These are phyloP conservation scores for Camelus dromedarius DNA, from an alignment of 2,113 vertebrate species.

Conservation along the genomic window DNA sequence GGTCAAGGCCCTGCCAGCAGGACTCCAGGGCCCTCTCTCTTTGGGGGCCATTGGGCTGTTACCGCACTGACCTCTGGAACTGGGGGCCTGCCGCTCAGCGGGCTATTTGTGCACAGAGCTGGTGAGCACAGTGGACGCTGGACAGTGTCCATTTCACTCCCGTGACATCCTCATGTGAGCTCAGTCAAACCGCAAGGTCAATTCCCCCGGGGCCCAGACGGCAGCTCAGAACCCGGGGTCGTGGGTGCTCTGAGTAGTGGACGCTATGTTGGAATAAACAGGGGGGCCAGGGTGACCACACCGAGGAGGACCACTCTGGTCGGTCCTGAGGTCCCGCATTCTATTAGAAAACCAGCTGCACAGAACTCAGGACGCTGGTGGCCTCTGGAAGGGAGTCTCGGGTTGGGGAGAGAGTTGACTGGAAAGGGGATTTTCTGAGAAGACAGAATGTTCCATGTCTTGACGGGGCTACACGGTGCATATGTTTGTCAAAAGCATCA, in stretches of 20 bases:
- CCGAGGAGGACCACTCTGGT: rapidly evolving
- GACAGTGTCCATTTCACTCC: rapidly evolving
- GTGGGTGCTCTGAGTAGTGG: neutral
- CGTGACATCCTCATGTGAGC: neutral
- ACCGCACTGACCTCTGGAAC: too few species aligned
- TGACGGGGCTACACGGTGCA: rapidly evolving
- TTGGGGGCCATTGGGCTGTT: rapidly evolving
- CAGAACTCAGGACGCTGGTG: rapidly evolving
- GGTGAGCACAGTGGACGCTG: neutral
- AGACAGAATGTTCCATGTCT: rapidly evolving
- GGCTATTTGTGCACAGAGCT: neutral
- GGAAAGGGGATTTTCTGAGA: neutral
- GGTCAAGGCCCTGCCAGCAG: neutral
- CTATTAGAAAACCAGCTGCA: conserved; percentile 30
- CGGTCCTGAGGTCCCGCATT: rapidly evolving
- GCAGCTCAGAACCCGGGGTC: neutral
- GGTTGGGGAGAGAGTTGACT: too few species aligned
- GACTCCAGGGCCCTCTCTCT: neutral
- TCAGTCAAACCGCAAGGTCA: neutral
- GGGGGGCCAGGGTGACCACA: rapidly evolving
- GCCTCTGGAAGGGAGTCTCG: neutral
- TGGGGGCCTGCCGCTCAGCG: rapidly evolving
- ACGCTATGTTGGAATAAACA: too few species aligned
- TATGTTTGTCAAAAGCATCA: neutral
- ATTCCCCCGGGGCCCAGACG: neutral